A percentile compares a stretch with the other conserved stretches of the same genome.
Conservation (phyloP, 2,797 vertebrate genomes). For the Artibeus lituratus region DNA sequence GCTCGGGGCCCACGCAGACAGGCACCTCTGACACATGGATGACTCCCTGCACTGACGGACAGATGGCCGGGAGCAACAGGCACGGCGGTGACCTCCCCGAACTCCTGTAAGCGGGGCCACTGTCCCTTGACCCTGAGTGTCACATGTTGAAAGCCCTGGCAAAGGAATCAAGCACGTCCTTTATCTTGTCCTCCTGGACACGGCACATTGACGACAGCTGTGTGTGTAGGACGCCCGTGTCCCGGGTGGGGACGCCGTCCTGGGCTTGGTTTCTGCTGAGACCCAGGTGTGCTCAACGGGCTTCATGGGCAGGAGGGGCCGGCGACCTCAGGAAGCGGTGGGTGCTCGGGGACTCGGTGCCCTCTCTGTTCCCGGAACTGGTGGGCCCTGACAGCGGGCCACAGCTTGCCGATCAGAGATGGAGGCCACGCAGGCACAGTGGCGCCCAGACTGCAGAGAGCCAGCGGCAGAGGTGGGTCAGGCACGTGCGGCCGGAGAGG, state of each 20-base stretch:
- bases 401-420: background rate
- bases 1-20: fast-evolving
- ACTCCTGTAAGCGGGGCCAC: background rate
- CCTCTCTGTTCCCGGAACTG: background rate
- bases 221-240: background rate
- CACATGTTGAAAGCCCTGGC: background rate
- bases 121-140: background rate
- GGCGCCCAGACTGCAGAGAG: background rate
- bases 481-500: too few relatives aligned
- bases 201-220: fast-evolving
- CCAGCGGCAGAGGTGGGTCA: fast-evolving
- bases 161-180: background rate
- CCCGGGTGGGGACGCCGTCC: background rate
- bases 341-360: background rate
- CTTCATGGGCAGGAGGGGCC: background rate
- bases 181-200: background rate
- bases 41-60: background rate
- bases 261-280: fast-evolving
- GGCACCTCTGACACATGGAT: background rate
- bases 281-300: background rate
- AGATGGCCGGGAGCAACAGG: background rate
- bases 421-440: fast-evolving
- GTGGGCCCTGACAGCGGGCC: fast-evolving
- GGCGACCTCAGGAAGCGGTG: fast-evolving
- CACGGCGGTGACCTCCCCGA: background rate